Conservation (phyloP, 2,888 invertebrate species). For the Melanostoma mellinum region DNA sequence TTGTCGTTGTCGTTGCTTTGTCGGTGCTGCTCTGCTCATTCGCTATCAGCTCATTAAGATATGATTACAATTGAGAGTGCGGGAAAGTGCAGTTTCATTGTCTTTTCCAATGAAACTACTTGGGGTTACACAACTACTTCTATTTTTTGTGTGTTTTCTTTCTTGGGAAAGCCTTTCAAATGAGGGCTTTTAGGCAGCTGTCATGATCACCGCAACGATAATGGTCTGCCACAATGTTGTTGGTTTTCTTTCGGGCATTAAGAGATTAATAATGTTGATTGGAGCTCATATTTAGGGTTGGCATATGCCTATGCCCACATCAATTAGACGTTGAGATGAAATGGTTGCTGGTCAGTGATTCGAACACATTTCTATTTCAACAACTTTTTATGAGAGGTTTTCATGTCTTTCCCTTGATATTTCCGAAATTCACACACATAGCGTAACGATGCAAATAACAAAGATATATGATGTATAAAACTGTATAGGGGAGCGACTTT, state of each 20-base stretch:
- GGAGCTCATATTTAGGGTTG: slow-evolving; percentile 15
- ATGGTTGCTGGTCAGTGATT: slow-evolving; percentile 22
- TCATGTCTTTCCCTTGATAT: neutral
- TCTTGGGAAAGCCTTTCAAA: slow-evolving; percentile 58
- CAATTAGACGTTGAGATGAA: slow-evolving; percentile 1
- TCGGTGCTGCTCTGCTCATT: slow-evolving; percentile 35
- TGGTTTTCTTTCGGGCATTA: slow-evolving; percentile 13
- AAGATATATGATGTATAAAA: no score
- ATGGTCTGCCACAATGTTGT: slow-evolving; percentile 15
- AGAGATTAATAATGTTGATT: slow-evolving; percentile 14
- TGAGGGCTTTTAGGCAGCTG: slow-evolving; percentile 63
- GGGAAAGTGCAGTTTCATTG: slow-evolving; percentile 66
- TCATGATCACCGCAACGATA: slow-evolving; percentile 23
- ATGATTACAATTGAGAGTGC: slow-evolving; percentile 61
- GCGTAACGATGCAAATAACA: no score
- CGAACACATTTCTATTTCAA: slow-evolving; percentile 9
- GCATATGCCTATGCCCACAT: slow-evolving; percentile 11
- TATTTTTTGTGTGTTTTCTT: slow-evolving; percentile 9
- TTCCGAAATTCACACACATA: no score
- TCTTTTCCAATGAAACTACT: slow-evolving; percentile 40
- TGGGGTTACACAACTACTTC: slow-evolving; percentile 11
- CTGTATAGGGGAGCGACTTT: no score
- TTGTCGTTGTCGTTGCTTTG: slow-evolving; percentile 37
- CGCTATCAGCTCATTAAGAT: slow-evolving; percentile 71
- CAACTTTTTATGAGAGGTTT: neutral